Evolutionary conservation across 2,888 invertebrate genomes (phyloP).

Genomic region (Cremastobaeus sp.): DNA sequence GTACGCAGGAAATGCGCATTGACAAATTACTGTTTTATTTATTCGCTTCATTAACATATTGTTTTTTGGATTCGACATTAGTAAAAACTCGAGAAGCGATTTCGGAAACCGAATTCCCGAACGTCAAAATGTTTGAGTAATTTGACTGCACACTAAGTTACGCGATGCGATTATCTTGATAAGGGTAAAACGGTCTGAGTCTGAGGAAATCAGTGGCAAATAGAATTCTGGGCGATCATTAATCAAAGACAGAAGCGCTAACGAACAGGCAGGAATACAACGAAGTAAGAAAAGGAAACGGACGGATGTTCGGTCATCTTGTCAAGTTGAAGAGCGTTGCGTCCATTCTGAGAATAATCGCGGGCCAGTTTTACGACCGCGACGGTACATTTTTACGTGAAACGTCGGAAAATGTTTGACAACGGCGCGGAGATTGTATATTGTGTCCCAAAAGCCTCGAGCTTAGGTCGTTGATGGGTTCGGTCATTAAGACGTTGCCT

Average conservation of each 20-base stretch:
- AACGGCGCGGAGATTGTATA: constrained; percentile 9
- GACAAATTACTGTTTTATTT: constrained; percentile 4
- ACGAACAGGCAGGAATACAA: constrained; percentile 72
- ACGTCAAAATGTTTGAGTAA: constrained; percentile 62
- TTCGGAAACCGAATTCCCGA: too few species aligned
- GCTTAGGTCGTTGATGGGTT: constrained; percentile 17
- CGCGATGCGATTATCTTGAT: constrained; percentile 73
- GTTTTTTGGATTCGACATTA: neutral
- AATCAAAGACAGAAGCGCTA: constrained; percentile 76
- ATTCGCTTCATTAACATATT: constrained; percentile 17
- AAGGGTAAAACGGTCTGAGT: constrained; percentile 73
- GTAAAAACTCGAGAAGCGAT: too few species aligned
- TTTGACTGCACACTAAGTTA: constrained; percentile 54
- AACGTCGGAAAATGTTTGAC: neutral
- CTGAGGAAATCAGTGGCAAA: constrained; percentile 74
- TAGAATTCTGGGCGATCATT: constrained; percentile 69
- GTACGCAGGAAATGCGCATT: constrained; percentile 12
- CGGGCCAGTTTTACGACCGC: neutral
- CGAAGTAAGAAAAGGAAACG: constrained; percentile 9
- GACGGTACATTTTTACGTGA: constrained; percentile 2
- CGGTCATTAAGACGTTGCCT: constrained; percentile 21
- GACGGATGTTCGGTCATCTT: constrained; percentile 15
- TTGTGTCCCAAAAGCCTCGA: constrained; percentile 2
- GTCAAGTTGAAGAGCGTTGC: neutral
- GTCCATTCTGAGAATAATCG: neutral